phyloP scores from a whole-genome alignment of 1,140 invertebrate genomes.

The Heliconius himera region DNA sequence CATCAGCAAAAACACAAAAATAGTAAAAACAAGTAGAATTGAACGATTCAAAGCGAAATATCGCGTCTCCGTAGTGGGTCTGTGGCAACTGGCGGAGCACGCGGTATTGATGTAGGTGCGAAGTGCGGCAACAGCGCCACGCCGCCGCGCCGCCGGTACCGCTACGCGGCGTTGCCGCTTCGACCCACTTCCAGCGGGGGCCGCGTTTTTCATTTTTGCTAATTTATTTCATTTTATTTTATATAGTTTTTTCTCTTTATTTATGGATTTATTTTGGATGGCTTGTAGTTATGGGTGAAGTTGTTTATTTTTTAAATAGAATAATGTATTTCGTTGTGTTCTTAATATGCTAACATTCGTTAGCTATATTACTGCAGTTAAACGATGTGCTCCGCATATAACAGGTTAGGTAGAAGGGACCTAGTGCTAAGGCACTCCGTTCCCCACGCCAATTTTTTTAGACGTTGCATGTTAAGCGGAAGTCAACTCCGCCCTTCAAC shows the following conservation, averaged over 20 bases:
- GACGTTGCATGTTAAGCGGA: too few species aligned
- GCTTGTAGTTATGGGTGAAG: too few species aligned
- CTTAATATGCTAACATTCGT: too few species aligned
- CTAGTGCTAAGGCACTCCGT: too few species aligned
- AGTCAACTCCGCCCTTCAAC: too few species aligned
- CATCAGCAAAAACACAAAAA: neutral
- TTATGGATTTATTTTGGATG: neutral
- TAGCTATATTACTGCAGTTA: too few species aligned
- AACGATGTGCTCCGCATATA: too few species aligned
- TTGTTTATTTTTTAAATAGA: too few species aligned
- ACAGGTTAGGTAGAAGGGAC: too few species aligned
- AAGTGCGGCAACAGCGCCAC: constrained; percentile 45
- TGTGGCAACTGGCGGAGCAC: constrained; percentile 19
- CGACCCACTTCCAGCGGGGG: constrained; percentile 65
- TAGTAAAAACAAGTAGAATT: neutral
- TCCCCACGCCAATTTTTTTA: too few species aligned
- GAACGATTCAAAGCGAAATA: neutral
- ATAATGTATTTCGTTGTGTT: too few species aligned
- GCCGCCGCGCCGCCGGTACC: constrained; percentile 56
- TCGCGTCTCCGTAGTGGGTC: constrained; percentile 1
- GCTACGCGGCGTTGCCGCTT: constrained; percentile 68
- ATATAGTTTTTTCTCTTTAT: constrained; percentile 34
- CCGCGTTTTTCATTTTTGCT: constrained; percentile 52
- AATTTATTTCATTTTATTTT: constrained; percentile 48
- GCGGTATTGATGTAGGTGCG: constrained; percentile 51